A percentile compares a stretch with the other conserved stretches of the same genome.
phyloP scores from a whole-genome alignment of 2,797 vertebrate species.

The Crax fasciolata region DNA sequence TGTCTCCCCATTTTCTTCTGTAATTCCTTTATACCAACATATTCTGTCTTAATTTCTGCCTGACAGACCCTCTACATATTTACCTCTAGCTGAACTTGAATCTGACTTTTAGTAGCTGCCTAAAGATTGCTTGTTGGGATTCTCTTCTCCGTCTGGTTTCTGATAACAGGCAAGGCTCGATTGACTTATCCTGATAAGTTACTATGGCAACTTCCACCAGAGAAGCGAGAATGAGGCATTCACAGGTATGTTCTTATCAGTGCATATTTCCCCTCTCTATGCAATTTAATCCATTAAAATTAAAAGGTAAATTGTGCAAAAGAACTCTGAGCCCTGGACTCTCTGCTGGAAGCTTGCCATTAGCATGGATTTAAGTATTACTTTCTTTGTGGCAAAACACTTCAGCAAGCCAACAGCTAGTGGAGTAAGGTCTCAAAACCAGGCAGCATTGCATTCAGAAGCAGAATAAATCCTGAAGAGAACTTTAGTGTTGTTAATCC shows the following conservation, averaged over 20 bases:
- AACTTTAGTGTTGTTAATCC: background rate
- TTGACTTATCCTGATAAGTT: conserved; percentile 52
- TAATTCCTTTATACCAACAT: background rate
- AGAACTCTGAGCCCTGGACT: background rate
- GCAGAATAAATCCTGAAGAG: background rate
- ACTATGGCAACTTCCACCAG: conserved; percentile 53
- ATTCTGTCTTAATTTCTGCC: background rate
- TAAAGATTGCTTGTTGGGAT: conserved; percentile 11
- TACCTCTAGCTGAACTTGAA: background rate
- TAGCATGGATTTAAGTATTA: background rate
- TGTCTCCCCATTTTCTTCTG: background rate
- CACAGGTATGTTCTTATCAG: conserved; percentile 15
- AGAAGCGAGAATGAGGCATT: background rate
- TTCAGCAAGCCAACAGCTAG: background rate
- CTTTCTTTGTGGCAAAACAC: background rate
- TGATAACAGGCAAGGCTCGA: conserved; percentile 39
- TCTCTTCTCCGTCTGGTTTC: conserved; percentile 17
- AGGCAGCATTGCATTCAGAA: background rate
- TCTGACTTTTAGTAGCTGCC: conserved; percentile 34
- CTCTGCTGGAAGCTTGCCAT: background rate
- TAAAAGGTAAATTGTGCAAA: conserved; percentile 13
- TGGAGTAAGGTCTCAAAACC: background rate
- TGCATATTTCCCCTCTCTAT: background rate
- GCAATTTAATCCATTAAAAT: conserved; percentile 36
- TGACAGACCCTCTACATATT: background rate